Evolutionary conservation across 2,113 vertebrate species (phyloP).

Genomic region (Hepsetus odoe): DNA sequence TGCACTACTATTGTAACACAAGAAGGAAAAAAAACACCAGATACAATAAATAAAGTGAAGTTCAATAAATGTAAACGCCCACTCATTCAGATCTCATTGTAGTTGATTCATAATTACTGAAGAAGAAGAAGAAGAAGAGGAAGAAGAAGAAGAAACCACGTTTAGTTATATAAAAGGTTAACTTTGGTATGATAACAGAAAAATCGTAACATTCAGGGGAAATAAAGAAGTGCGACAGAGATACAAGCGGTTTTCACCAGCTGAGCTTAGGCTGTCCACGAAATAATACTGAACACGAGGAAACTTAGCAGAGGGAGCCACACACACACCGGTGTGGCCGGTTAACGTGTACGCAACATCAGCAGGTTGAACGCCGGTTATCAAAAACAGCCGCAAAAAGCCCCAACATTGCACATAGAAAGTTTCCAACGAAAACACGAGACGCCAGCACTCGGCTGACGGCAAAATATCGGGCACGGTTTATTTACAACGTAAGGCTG

Average conservation of each 20-base stretch:
- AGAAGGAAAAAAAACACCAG: constrained; percentile 14
- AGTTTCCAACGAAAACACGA: constrained; percentile 83
- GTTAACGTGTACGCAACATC: constrained; percentile 90
- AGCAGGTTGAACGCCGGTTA: constrained; percentile 96
- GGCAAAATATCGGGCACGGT: constrained; percentile 81
- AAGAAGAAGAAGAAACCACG: constrained; percentile 19
- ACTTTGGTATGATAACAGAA: constrained; percentile 53
- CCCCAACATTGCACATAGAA: constrained; percentile 99
- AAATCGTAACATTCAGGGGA: constrained; percentile 61
- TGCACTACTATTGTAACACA: constrained; percentile 25
- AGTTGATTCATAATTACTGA: constrained; percentile 52
- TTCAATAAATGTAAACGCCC: constrained; percentile 67
- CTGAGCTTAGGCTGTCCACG: constrained; percentile 25
- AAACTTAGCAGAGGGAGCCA: constrained; percentile 27
- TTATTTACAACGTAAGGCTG: constrained; percentile 98
- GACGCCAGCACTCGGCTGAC: constrained; percentile 82
- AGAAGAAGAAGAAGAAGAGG: constrained; percentile 20
- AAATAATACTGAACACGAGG: constrained; percentile 78
- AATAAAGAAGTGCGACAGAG: constrained; percentile 71
- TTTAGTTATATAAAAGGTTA: constrained; percentile 28
- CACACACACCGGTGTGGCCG: constrained; percentile 70
- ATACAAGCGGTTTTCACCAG: constrained; percentile 46
- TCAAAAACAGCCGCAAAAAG: constrained; percentile 99
- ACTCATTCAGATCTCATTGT: constrained; percentile 56
- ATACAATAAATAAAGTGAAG: constrained; percentile 49